These are phyloP conservation scores for Calameuta idolon DNA, from an alignment of 2,888 invertebrate species.

Conservation along the genomic window DNA sequence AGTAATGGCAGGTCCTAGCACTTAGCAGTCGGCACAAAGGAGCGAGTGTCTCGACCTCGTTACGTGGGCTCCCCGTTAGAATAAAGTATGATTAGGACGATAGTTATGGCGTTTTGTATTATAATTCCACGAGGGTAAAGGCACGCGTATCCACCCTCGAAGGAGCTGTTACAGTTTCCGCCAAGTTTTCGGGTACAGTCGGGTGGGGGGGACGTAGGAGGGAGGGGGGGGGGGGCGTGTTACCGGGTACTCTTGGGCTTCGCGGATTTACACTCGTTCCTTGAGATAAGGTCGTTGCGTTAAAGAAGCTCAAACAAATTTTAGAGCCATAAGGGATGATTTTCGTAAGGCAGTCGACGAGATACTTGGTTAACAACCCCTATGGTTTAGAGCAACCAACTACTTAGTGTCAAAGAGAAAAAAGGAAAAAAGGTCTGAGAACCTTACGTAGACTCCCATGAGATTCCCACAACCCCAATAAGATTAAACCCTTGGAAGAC, in stretches of 20 bases:
- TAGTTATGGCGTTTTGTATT: conserved; percentile 65
- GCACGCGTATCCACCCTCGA: conserved; percentile 37
- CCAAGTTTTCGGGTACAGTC: conserved; percentile 52
- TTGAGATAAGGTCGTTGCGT: background rate
- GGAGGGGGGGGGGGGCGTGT: conserved; percentile 18
- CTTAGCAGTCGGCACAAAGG: conserved; percentile 52
- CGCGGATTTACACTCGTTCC: background rate
- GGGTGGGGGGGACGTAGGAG: conserved; percentile 45
- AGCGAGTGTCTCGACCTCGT: conserved; percentile 50
- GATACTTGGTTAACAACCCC: background rate
- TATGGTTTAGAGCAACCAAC: background rate
- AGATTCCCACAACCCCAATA: background rate
- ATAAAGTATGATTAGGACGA: conserved; percentile 65
- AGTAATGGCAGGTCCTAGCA: conserved; percentile 24
- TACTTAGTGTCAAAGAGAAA: background rate
- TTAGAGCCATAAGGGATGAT: background rate
- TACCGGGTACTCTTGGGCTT: conserved; percentile 20
- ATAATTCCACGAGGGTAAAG: conserved; percentile 56
- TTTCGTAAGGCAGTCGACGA: background rate
- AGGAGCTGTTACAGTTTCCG: conserved; percentile 54
- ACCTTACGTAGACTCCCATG: background rate
- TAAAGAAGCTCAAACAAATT: background rate
- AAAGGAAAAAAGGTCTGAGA: background rate
- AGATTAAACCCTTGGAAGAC: background rate
- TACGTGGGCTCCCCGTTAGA: conserved; percentile 58